Evolutionary conservation across 2,113 vertebrate genomes (phyloP).

Genomic region (Strix uralensis): DNA sequence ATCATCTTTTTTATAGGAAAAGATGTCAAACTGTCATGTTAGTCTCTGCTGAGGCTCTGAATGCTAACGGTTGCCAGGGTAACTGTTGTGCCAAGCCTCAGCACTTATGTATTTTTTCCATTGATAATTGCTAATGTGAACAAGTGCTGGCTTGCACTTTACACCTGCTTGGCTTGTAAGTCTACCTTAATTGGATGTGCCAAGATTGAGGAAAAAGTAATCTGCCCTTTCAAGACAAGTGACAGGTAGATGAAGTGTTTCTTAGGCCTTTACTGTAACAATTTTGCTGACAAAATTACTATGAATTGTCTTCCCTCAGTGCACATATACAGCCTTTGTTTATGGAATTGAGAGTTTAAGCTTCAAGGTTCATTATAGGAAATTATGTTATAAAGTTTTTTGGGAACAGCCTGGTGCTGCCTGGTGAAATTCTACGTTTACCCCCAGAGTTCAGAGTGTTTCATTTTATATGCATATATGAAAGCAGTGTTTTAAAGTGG

Average conservation of each 20-base stretch:
- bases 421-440: background rate
- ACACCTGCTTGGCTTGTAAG: conserved; percentile 76
- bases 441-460: background rate
- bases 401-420: background rate
- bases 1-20: conserved; percentile 56
- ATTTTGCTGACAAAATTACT: conserved; percentile 77
- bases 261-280: conserved; percentile 68
- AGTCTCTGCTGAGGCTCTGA: conserved; percentile 48
- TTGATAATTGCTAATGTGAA: conserved; percentile 80
- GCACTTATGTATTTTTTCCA: conserved; percentile 69
- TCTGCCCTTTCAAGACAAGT: conserved; percentile 75
- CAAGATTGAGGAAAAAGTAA: conserved; percentile 77
- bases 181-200: conserved; percentile 80
- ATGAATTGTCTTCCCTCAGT: conserved; percentile 66
- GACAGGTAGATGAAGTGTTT: conserved; percentile 77
- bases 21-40: conserved; percentile 73
- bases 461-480: background rate
- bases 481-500: background rate
- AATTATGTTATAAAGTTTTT: conserved; percentile 32
- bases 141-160: conserved; percentile 76
- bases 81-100: conserved; percentile 69
- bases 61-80: conserved; percentile 67
- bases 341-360: conserved; percentile 10
- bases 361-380: conserved; percentile 15
- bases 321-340: conserved; percentile 33